Evolutionary conservation across 2,888 invertebrate species (phyloP).

Genomic region (Choristoneura rosaceana): DNA sequence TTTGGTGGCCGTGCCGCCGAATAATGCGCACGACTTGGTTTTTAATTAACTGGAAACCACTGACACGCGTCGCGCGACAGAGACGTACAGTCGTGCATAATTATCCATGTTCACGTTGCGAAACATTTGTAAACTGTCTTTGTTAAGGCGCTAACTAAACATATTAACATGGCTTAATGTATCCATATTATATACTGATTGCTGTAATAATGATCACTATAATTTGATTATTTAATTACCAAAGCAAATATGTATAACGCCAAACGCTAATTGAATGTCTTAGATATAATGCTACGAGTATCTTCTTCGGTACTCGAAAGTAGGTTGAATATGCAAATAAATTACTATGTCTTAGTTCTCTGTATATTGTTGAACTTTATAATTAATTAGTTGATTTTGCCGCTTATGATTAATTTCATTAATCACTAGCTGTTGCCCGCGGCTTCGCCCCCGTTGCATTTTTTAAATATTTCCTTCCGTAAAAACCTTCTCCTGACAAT

Average conservation of each 20-base stretch:
- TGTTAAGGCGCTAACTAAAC: slow-evolving; percentile 8
- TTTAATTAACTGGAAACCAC: slow-evolving; percentile 48
- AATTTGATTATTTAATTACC: slow-evolving; percentile 16
- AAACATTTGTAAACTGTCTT: background rate
- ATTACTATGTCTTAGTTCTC: background rate
- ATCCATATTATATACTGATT: background rate
- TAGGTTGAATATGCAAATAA: background rate
- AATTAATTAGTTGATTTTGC: background rate
- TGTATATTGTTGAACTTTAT: background rate
- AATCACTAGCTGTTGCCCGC: no score
- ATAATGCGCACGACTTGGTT: slow-evolving; percentile 50
- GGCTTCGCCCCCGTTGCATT: no score
- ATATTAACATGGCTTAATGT: background rate
- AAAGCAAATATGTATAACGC: background rate
- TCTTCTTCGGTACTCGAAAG: background rate
- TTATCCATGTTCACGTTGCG: background rate
- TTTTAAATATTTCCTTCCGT: no score
- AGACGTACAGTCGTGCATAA: background rate
- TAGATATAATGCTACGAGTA: background rate
- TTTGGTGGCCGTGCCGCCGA: slow-evolving; percentile 49
- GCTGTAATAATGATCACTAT: background rate
- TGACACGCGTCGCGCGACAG: slow-evolving; percentile 25
- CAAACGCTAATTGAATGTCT: slow-evolving; percentile 12
- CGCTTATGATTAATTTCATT: no score
- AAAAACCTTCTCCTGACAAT: no score